phyloP scores from a whole-genome alignment of 2,797 vertebrate species.

The Corythornis leucogaster region DNA sequence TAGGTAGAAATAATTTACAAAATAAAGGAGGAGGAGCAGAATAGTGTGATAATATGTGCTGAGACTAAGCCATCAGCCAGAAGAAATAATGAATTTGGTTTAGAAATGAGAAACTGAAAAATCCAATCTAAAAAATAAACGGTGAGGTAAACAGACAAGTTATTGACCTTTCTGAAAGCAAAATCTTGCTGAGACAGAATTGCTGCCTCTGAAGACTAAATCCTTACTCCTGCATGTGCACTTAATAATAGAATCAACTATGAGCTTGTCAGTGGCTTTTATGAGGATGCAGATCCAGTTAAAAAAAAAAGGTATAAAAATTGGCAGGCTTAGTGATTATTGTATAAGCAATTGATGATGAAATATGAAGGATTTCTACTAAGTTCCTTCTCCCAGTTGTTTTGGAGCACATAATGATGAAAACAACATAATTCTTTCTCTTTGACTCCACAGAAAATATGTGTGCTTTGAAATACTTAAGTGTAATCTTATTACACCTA shows the following conservation, averaged over 20 bases:
- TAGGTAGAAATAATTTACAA: not conserved
- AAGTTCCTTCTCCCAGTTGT: not conserved
- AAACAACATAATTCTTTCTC: not conserved
- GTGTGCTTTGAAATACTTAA: not conserved
- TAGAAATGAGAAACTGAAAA: not conserved
- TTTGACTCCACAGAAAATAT: not conserved
- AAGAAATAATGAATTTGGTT: not conserved
- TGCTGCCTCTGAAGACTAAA: not conserved
- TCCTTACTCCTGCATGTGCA: not conserved
- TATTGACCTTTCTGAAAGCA: not conserved
- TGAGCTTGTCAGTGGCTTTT: not conserved
- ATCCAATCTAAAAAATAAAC: not conserved
- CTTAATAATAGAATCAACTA: not conserved
- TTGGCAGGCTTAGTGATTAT: not conserved
- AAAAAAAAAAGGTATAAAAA: not conserved
- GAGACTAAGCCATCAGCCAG: not conserved
- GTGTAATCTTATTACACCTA: not conserved
- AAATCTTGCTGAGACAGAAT: not conserved
- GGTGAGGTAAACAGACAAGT: not conserved
- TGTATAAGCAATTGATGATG: not conserved
- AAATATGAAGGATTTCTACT: not conserved
- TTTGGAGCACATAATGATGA: not conserved
- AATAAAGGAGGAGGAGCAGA: not conserved
- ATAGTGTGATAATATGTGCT: not conserved
- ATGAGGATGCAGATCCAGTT: not conserved